phyloP scores from a whole-genome alignment of 2,888 invertebrate species.

The Temnothorax ravouxi region DNA sequence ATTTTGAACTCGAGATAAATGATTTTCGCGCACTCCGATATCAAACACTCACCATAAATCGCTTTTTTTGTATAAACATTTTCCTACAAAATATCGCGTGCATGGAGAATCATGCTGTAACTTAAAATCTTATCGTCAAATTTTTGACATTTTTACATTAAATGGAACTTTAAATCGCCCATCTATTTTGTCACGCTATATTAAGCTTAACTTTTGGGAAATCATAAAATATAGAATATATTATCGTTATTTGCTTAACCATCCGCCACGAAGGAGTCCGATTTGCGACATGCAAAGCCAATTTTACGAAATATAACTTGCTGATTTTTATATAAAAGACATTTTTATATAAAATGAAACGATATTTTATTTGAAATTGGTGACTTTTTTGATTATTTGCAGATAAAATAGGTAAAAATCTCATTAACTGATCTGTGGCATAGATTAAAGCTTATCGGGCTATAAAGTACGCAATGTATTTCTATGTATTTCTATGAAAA shows the following conservation, averaged over 20 bases:
- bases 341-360: conserved; percentile 1
- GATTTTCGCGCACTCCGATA: background rate
- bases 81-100: background rate
- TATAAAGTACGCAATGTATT: background rate
- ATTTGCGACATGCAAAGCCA: conserved; percentile 21
- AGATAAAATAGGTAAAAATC: conserved; percentile 13
- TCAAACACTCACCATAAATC: conserved; percentile 16
- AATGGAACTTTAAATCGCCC: conserved; percentile 21
- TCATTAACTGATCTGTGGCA: background rate
- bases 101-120: background rate
- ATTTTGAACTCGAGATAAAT: conserved; percentile 15
- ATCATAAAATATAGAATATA: conserved; percentile 29
- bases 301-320: conserved; percentile 30
- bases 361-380: conserved; percentile 6
- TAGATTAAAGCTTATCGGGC: background rate
- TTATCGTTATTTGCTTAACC: conserved; percentile 29
- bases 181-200: background rate
- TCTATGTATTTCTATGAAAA: background rate
- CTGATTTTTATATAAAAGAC: conserved; percentile 1
- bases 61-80: conserved; percentile 25
- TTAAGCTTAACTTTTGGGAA: conserved; percentile 1
- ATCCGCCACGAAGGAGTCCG: conserved; percentile 1
- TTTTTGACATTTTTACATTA: conserved; percentile 23
- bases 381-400: background rate
- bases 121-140: conserved; percentile 20